Evolutionary conservation across 1,140 invertebrate genomes (phyloP).

Genomic region (Drosophila arizonae): DNA sequence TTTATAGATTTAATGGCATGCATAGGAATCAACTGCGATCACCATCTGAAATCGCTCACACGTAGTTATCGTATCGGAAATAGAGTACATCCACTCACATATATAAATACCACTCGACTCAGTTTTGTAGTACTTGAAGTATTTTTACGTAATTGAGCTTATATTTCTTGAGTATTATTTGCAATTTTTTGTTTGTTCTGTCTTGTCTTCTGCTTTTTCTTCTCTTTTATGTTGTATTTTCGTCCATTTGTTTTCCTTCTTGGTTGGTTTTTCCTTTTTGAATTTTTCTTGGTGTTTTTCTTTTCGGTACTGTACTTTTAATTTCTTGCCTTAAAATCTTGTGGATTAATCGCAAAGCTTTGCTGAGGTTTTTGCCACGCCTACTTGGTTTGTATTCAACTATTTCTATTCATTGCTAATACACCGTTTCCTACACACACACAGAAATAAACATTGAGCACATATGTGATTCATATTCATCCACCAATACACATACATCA

Average conservation of each 20-base stretch:
- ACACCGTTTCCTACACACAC: slow-evolving; percentile 5
- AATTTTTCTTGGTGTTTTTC: slow-evolving; percentile 41
- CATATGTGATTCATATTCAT: not conserved
- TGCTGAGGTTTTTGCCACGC: slow-evolving; percentile 73
- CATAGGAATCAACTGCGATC: too few species aligned
- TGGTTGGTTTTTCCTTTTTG: slow-evolving; percentile 17
- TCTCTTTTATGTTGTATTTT: slow-evolving; percentile 15
- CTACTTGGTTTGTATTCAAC: slow-evolving; percentile 72
- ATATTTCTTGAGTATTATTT: not conserved
- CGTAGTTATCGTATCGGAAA: too few species aligned
- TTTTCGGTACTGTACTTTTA: slow-evolving; percentile 42
- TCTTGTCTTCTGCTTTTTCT: not conserved
- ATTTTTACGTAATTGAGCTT: not conserved
- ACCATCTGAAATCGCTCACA: too few species aligned
- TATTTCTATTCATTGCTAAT: slow-evolving; percentile 24
- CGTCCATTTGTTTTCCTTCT: slow-evolving; percentile 21
- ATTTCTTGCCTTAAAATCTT: slow-evolving; percentile 34
- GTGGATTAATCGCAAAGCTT: slow-evolving; percentile 65
- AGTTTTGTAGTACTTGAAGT: not conserved
- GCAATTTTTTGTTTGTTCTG: not conserved
- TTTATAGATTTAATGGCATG: too few species aligned
- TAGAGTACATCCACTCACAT: too few species aligned
- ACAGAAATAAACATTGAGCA: too few species aligned
- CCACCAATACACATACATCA: too few species aligned
- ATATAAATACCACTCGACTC: too few species aligned